Evolutionary conservation across 2,888 invertebrate species (phyloP).

Genomic region (Drosophila colorata): DNA sequence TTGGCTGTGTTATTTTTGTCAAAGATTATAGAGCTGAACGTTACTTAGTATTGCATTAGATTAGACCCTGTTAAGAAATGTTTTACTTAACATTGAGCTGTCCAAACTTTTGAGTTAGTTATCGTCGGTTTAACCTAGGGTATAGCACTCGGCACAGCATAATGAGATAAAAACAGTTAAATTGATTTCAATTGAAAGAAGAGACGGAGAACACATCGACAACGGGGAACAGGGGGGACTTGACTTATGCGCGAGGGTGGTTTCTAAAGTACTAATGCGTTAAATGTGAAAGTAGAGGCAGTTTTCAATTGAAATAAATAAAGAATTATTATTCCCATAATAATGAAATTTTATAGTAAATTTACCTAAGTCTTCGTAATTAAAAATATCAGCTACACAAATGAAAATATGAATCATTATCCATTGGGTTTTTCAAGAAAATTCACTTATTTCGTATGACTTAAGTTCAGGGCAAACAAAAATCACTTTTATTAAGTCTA

Average conservation of each 20-base stretch:
- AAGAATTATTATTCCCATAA: too few relatives aligned
- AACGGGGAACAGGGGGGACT: slow-evolving; percentile 23
- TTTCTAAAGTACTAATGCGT: neutral
- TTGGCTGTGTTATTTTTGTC: slow-evolving; percentile 21
- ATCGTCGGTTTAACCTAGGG: neutral
- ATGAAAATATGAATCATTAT: neutral
- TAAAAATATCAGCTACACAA: too few relatives aligned
- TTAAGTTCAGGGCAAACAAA: too few relatives aligned
- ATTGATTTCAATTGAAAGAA: slow-evolving; percentile 75
- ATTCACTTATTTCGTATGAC: neutral
- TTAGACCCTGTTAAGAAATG: too few relatives aligned
- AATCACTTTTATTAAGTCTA: neutral
- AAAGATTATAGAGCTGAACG: neutral
- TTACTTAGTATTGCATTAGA: neutral
- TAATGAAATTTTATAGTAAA: neutral
- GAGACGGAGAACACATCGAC: slow-evolving; percentile 14
- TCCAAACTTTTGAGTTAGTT: neutral
- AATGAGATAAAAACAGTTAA: slow-evolving; percentile 62
- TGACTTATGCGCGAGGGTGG: neutral
- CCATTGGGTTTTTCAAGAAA: neutral
- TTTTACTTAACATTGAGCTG: too few relatives aligned
- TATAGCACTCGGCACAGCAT: slow-evolving; percentile 18
- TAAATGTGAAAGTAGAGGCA: too few relatives aligned
- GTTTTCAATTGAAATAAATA: too few relatives aligned
- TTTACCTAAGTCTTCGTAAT: neutral